These are phyloP conservation scores for Cataglyphis livida DNA, from an alignment of 2,888 invertebrate genomes.

Conservation along the genomic window DNA sequence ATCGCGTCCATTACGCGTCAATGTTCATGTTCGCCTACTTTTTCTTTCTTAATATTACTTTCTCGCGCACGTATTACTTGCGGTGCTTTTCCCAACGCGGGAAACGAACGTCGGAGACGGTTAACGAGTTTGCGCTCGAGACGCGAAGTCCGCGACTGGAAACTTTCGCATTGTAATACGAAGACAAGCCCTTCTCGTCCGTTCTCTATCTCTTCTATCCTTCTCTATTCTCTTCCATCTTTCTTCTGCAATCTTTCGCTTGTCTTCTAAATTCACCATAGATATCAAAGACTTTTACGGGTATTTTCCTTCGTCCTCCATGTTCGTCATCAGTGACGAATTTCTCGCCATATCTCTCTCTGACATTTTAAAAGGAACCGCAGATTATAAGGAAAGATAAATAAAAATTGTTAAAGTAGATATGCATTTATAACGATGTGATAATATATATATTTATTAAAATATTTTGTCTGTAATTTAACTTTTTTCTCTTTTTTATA, in stretches of 20 bases:
- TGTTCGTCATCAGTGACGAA: slow-evolving; percentile 6
- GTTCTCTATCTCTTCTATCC: neutral
- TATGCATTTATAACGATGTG: neutral
- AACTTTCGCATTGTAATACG: slow-evolving; percentile 56
- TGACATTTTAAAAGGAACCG: neutral
- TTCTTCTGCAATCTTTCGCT: slow-evolving; percentile 24
- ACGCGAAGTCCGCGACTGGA: slow-evolving; percentile 42
- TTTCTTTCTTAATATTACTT: slow-evolving; percentile 10
- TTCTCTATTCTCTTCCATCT: neutral
- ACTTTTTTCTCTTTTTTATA: too few relatives aligned
- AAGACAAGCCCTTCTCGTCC: slow-evolving; percentile 26
- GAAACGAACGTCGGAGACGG: slow-evolving; percentile 46
- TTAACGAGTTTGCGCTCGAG: slow-evolving; percentile 51
- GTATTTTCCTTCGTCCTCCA: neutral
- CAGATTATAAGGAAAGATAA: neutral
- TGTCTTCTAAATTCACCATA: neutral
- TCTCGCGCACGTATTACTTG: slow-evolving; percentile 25
- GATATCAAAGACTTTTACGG: slow-evolving; percentile 12
- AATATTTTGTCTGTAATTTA: neutral
- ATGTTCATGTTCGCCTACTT: neutral
- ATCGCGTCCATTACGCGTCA: slow-evolving; percentile 10
- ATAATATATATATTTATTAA: slow-evolving; percentile 1
- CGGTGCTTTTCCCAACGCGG: slow-evolving; percentile 32
- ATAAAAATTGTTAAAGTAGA: neutral
- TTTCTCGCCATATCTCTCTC: slow-evolving; percentile 24